phyloP scores from a whole-genome alignment of 2,888 invertebrate species.

The Xylota segnis region DNA sequence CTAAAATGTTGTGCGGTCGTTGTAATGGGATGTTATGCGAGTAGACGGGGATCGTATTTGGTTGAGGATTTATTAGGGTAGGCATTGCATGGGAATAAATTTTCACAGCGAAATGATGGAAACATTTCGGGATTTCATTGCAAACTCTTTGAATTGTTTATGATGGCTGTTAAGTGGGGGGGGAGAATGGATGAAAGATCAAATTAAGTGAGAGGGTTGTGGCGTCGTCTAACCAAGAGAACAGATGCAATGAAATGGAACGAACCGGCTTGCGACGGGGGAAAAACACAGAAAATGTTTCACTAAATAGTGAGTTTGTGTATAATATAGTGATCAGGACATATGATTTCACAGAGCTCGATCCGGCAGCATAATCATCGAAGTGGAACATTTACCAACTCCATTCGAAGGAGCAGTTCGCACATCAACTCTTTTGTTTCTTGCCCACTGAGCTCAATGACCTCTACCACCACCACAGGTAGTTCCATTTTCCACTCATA shows the following conservation, averaged over 20 bases:
- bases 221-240: too few relatives aligned
- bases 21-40: constrained; percentile 60
- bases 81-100: constrained; percentile 46
- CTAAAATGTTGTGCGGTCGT: constrained; percentile 68
- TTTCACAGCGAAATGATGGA: constrained; percentile 21
- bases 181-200: not conserved
- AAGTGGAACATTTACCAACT: too few relatives aligned
- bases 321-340: too few relatives aligned
- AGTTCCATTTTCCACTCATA: constrained; percentile 1
- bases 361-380: too few relatives aligned
- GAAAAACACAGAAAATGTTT: too few relatives aligned
- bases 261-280: too few relatives aligned
- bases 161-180: not conserved
- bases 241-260: too few relatives aligned
- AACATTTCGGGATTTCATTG: constrained; percentile 18
- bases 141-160: not conserved
- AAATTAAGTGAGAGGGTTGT: not conserved
- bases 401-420: constrained; percentile 11
- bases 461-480: constrained; percentile 4
- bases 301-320: too few relatives aligned
- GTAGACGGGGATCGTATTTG: constrained; percentile 56
- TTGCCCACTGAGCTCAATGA: not conserved
- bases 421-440: constrained; percentile 39
- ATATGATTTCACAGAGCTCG: too few relatives aligned
- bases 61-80: constrained; percentile 43